Base-by-base conservation (phyloP, 2,113 vertebrate species). In the Nycticryphes semicollaris region DNA sequence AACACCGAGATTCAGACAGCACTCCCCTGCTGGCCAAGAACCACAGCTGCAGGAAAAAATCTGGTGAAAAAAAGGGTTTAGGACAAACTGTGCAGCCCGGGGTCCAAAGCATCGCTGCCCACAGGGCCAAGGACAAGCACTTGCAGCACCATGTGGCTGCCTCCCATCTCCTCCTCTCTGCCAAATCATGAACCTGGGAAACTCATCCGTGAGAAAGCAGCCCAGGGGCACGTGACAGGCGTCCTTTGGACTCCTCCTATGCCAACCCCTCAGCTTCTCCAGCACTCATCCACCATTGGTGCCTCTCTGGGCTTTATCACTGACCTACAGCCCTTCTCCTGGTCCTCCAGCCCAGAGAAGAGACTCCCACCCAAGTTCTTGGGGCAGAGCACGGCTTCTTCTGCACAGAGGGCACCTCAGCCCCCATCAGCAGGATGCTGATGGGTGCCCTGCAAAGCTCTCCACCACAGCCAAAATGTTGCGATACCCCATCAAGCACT, bases 151-250 rank as follows among this genome's bases (percentile, higher is more conserved):
- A 17, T 25, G 12, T 2, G 16, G 53, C 51, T 33, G 27, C 43
- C 21, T 33, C 28, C 64, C 41, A 7, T 10, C 54, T 25, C 33
- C 54, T 69, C 37, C 66, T 24, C 81, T 57, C 31, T 23, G 27
- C 10, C 5, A 1, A n/a, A 72, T 47, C 33, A 12, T 1, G 28
- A 54, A 14, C 12, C 23, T 48, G 33, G 35, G 28, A 14, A 50
- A 24, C 68, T 60, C 9, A 4, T 23, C 20, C 3, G 6, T 6
- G 35, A n/a, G 27, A 45, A 64, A 84, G 62, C 31, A 70, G n/a
- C 31, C 1, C 0, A 12, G 13, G 15, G 33, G 51, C 43, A 27
- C 0, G 0, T 22, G n/a, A 43, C 50, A 28, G 51, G n/a, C 1
- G 0, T 22, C 47, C 63, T 76, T 6, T 48, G 39, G 57, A 39